These are phyloP conservation scores for Perca schrenkii DNA, from an alignment of 2,113 vertebrate species.

Conservation along the genomic window DNA sequence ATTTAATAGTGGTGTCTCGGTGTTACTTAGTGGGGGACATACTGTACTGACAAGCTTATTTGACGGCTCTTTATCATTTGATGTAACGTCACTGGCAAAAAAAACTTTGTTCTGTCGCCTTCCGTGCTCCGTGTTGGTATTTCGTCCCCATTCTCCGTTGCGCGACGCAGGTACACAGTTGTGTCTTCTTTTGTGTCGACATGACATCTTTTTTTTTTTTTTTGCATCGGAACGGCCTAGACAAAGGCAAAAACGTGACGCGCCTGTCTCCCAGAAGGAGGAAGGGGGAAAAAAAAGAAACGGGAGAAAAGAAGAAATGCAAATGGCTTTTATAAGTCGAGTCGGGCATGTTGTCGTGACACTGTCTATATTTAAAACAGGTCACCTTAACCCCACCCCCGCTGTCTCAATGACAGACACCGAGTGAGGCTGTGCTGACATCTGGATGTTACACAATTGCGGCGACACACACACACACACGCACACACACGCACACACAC, in stretches of 20 bases:
- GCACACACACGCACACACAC: too few species aligned
- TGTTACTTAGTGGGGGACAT: constrained; percentile 46
- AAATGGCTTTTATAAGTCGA: constrained; percentile 83
- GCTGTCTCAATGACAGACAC: constrained; percentile 82
- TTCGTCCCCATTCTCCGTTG: constrained; percentile 31
- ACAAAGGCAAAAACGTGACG: constrained; percentile 70
- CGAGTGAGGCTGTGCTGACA: constrained; percentile 81
- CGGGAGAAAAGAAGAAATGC: constrained; percentile 66
- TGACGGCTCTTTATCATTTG: constrained; percentile 53
- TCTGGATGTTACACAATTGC: constrained; percentile 76
- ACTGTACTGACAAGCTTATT: constrained; percentile 49
- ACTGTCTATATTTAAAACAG: constrained; percentile 88
- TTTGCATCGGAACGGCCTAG: constrained; percentile 62
- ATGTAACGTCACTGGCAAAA: constrained; percentile 43
- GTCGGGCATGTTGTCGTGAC: constrained; percentile 85
- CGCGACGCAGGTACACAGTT: constrained; percentile 36
- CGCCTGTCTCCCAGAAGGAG: constrained; percentile 58
- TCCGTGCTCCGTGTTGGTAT: constrained; percentile 18
- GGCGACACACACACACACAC: constrained; percentile 7
- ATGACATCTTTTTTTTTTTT: constrained; percentile 66
- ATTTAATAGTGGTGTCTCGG: constrained; percentile 18
- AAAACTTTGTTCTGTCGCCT: constrained; percentile 34
- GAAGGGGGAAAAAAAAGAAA: constrained; percentile 36
- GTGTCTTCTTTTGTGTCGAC: constrained; percentile 61
- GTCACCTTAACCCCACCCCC: constrained; percentile 84